Conservation (phyloP, 2,797 vertebrate genomes). For the Rhynchotus rufescens region DNA sequence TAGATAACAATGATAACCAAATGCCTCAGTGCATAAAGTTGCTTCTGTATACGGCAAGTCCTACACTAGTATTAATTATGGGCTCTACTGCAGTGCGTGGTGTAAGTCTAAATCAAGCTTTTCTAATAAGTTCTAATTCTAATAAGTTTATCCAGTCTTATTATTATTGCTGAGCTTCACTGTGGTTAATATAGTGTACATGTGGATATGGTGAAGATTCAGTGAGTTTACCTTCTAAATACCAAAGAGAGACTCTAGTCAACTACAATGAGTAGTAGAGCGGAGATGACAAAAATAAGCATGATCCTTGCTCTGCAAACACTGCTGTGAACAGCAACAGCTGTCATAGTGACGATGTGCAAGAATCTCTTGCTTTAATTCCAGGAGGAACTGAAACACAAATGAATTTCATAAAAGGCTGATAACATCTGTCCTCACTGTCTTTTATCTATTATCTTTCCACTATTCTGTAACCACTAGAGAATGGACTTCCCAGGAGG, state of each 20-base stretch:
- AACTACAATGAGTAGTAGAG: not conserved
- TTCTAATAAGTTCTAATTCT: no score
- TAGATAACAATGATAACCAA: not conserved
- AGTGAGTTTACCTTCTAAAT: not conserved
- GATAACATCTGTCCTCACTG: not conserved
- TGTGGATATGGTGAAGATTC: not conserved
- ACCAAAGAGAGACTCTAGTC: not conserved
- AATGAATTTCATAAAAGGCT: constrained; percentile 13
- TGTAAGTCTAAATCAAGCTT: not conserved
- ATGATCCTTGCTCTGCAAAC: not conserved
- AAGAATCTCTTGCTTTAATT: not conserved
- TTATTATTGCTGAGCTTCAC: not conserved
- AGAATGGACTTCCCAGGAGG: constrained; percentile 30
- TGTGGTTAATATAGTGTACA: not conserved
- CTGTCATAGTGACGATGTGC: constrained; percentile 15
- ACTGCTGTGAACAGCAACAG: not conserved
- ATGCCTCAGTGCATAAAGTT: not conserved
- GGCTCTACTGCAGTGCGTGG: not conserved
- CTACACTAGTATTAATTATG: not conserved
- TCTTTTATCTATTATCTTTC: constrained; percentile 13
- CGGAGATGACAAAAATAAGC: not conserved
- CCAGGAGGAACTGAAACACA: constrained; percentile 2
- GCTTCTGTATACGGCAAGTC: not conserved
- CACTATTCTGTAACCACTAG: not conserved
- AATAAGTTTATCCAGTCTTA: not conserved